Conservation (phyloP, 2,888 invertebrate genomes). For the Drosophila lutescens region DNA sequence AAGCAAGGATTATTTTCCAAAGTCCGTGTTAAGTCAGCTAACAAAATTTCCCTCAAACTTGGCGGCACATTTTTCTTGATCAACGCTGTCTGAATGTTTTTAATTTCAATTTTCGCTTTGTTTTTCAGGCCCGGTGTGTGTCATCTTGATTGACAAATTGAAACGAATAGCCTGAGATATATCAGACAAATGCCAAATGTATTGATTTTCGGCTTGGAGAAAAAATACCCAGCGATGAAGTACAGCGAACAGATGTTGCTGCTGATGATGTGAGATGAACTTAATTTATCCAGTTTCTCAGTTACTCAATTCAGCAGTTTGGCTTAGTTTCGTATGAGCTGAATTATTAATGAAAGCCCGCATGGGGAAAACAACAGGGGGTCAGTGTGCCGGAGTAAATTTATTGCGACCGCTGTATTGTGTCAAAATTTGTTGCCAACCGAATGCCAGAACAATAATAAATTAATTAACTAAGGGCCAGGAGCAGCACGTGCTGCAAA, state of each 20-base stretch:
- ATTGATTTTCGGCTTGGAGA: constrained; percentile 29
- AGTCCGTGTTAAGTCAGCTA: constrained; percentile 11
- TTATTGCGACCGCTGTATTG: constrained; percentile 47
- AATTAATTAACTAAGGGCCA: constrained; percentile 64
- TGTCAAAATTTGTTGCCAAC: constrained; percentile 58
- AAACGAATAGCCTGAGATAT: constrained; percentile 64
- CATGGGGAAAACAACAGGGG: constrained; percentile 6
- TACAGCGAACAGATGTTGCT: constrained; percentile 33
- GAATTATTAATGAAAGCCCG: constrained; percentile 58
- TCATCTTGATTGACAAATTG: constrained; percentile 65
- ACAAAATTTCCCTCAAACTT: constrained; percentile 7
- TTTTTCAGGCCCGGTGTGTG: constrained; percentile 37
- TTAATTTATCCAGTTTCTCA: constrained; percentile 64
- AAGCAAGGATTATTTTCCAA: constrained; percentile 6
- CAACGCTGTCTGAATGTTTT: constrained; percentile 49
- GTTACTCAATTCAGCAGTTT: constrained; percentile 54
- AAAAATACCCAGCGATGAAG: background rate
- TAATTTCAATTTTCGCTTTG: constrained; percentile 59
- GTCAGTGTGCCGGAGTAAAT: constrained; percentile 35
- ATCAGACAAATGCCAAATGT: constrained; percentile 45
- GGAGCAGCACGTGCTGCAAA: constrained; percentile 57
- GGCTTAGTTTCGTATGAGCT: constrained; percentile 40
- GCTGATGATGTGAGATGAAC: constrained; percentile 23
- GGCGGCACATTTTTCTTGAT: constrained; percentile 52
- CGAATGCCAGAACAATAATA: constrained; percentile 68